These are phyloP conservation scores for Heliconius hermathena DNA, from an alignment of 1,140 invertebrate genomes.

Conservation along the genomic window DNA sequence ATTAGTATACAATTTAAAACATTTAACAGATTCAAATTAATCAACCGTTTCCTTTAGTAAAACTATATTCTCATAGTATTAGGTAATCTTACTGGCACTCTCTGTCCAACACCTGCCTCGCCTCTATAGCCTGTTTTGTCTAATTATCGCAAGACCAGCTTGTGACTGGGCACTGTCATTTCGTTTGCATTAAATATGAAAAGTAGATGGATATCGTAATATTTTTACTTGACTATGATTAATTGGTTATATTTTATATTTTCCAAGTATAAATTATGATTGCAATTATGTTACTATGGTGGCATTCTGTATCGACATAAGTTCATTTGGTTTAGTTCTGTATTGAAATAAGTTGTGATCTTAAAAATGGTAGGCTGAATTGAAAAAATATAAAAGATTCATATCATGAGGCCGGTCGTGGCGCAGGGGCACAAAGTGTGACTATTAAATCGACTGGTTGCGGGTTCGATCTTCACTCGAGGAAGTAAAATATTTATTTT, in stretches of 20 bases:
- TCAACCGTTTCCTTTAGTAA: not conserved
- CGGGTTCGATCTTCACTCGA: too few relatives aligned
- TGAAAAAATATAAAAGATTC: too few relatives aligned
- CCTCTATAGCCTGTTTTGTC: not conserved
- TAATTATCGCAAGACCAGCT: slow-evolving; percentile 26
- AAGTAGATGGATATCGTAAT: slow-evolving; percentile 34
- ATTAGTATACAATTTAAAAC: not conserved
- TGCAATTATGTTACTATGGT: not conserved
- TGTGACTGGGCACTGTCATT: slow-evolving; percentile 40
- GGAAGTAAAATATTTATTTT: too few relatives aligned
- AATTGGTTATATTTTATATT: slow-evolving; percentile 11
- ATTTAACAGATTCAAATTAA: not conserved
- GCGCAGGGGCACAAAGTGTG: too few relatives aligned
- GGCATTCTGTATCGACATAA: not conserved
- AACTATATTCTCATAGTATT: not conserved
- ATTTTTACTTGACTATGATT: slow-evolving; percentile 32
- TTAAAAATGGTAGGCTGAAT: too few relatives aligned
- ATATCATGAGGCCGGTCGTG: too few relatives aligned
- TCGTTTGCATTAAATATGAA: slow-evolving; percentile 34
- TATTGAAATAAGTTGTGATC: too few relatives aligned
- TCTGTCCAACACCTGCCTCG: slow-evolving; percentile 26
- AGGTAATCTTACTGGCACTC: not conserved
- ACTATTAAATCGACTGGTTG: too few relatives aligned
- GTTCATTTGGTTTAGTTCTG: too few relatives aligned
- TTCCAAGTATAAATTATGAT: not conserved